Evolutionary conservation across 2,797 vertebrate genomes (phyloP).

Genomic region (Melanotaenia pygmaea): DNA sequence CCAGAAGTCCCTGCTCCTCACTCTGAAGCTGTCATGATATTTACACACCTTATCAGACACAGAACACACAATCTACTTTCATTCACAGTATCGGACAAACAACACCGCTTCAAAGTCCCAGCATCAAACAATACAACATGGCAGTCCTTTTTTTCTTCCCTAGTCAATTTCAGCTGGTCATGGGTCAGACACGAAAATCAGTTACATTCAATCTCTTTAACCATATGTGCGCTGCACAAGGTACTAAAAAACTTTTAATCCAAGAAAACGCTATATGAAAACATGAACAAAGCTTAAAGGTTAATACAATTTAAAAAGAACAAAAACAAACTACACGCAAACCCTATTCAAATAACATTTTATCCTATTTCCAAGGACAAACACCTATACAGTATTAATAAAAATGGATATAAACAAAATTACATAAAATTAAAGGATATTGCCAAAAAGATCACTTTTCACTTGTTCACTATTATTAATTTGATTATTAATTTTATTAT

Average conservation of each 20-base stretch:
- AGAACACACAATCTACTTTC: slow-evolving; percentile 31
- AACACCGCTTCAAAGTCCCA: slow-evolving; percentile 15
- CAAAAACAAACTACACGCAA: not conserved
- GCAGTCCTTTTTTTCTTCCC: not conserved
- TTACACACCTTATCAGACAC: slow-evolving; percentile 60
- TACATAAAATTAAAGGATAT: not conserved
- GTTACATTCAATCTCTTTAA: slow-evolving; percentile 15
- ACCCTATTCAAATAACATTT: too few species aligned
- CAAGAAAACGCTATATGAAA: slow-evolving; percentile 1
- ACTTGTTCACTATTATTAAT: not conserved
- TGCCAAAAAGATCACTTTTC: not conserved
- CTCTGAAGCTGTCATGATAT: slow-evolving; percentile 59
- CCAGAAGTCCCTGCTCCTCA: slow-evolving; percentile 55
- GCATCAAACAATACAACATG: slow-evolving; percentile 12
- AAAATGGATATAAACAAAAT: too few species aligned
- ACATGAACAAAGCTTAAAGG: slow-evolving; percentile 17
- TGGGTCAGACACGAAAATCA: slow-evolving; percentile 10
- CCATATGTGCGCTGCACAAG: slow-evolving; percentile 15
- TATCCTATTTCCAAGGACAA: too few species aligned
- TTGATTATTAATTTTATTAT: not conserved
- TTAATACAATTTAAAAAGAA: slow-evolving; percentile 1
- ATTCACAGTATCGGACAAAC: slow-evolving; percentile 12
- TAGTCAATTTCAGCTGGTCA: slow-evolving; percentile 19
- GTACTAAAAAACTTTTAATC: slow-evolving; percentile 1
- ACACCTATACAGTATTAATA: too few species aligned